phyloP scores from a whole-genome alignment of 2,888 invertebrate genomes.

The Philhelius pedissequus region DNA sequence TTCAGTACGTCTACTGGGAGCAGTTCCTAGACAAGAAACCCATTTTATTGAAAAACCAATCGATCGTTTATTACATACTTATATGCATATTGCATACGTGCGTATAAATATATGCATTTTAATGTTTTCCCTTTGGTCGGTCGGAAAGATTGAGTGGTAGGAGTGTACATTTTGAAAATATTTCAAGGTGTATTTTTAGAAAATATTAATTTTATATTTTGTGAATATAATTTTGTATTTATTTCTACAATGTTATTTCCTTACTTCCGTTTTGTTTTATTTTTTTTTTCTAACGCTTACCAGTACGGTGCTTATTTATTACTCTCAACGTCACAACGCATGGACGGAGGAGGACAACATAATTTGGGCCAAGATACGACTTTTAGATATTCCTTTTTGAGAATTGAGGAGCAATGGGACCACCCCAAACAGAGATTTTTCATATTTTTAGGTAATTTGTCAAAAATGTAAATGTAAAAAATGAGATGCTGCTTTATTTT shows the following conservation, averaged over 20 bases:
- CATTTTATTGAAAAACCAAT: constrained; percentile 63
- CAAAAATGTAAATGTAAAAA: too few species aligned
- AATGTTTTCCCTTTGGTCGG: constrained; percentile 21
- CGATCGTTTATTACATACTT: constrained; percentile 6
- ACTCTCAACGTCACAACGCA: neutral
- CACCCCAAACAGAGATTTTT: too few species aligned
- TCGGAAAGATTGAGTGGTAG: neutral
- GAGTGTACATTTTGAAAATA: neutral
- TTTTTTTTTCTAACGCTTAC: neutral
- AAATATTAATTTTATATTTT: constrained; percentile 20
- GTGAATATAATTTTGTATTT: neutral
- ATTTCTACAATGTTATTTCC: constrained; percentile 30
- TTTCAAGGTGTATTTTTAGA: constrained; percentile 56
- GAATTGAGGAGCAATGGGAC: too few species aligned
- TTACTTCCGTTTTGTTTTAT: constrained; percentile 51
- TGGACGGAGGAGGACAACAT: neutral
- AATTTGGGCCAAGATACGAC: neutral
- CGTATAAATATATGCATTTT: neutral
- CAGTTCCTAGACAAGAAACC: constrained; percentile 9
- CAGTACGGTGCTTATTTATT: neutral
- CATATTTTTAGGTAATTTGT: too few species aligned
- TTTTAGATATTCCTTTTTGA: neutral
- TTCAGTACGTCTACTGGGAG: constrained; percentile 53
- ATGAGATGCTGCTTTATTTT: too few species aligned
- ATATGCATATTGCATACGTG: neutral